phyloP scores from a whole-genome alignment of 23 tunicate genomes.

The Halocynthia roretzi region DNA sequence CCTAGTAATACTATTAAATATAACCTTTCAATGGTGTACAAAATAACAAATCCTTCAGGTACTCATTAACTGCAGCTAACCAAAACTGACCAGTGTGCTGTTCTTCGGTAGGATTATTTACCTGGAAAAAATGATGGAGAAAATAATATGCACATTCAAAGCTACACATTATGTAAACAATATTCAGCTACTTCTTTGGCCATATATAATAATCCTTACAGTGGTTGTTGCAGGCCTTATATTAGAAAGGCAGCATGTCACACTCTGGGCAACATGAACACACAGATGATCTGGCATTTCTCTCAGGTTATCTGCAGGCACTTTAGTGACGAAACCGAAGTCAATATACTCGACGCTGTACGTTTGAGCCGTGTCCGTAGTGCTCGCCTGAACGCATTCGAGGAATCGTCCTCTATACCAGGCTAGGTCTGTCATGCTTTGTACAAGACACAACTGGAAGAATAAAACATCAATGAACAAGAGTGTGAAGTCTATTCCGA shows the following conservation, averaged over 20 bases:
- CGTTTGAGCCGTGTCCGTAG: background rate
- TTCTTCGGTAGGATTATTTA: background rate
- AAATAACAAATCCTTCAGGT: background rate
- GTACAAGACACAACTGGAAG: conserved; percentile 17
- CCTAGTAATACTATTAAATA: background rate
- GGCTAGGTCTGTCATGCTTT: conserved; percentile 1
- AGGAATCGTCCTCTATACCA: conserved; percentile 13
- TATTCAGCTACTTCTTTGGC: background rate
- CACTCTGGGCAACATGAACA: conserved; percentile 5
- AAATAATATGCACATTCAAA: no score
- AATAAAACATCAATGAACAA: background rate
- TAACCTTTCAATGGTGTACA: conserved; percentile 4
- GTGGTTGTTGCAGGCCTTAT: background rate
- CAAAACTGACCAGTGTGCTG: background rate
- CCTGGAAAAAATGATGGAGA: no score
- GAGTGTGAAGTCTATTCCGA: background rate
- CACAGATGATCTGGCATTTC: conserved; percentile 20
- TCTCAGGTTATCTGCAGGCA: background rate
- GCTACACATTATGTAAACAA: background rate
- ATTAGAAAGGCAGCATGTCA: background rate
- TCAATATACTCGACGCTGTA: conserved; percentile 11
- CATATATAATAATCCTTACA: background rate
- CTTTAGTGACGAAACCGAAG: background rate
- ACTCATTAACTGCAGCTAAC: background rate
- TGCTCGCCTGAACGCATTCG: no score